Base-by-base conservation (phyloP, 64 coral and sea anemone genomes). In the Orbicella faveolata region DNA sequence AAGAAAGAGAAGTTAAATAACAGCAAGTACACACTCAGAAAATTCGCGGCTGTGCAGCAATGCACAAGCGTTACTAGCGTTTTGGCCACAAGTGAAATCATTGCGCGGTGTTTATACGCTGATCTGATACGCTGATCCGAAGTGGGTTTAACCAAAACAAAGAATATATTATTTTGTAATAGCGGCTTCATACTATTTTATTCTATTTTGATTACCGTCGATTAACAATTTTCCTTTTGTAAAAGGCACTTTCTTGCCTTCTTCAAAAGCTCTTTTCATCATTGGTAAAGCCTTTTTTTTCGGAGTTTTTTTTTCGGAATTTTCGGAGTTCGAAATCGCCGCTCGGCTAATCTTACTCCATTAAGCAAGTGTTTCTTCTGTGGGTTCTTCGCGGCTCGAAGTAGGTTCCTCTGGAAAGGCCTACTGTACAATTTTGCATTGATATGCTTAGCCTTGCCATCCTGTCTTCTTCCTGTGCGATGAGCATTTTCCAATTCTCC, bases 221-320 rank as follows among this genome's bases (percentile, higher is more conserved):
- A 75, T 25, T 4, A 75, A 75, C 17, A 75, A 17, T 14, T 75
- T 75, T 75, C 74, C 74, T 75, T 75, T 75, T 10, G 74, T 75
- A 13, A 75, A 75, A 7, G 35, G 36, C 7, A 75, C 74, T 36
- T 25, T 75, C 33, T 75, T 75, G 3, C 74, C 74, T 75, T 34
- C 33, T 1, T 44, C 74, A 41, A 75, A 75, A 36, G 74, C 74
- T 17, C 36, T 14, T 75, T 25, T 23, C 74, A 36, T 75, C 17
- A 35, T 21, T 35, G 74, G 74, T 0, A 75, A 34, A 6, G 74
- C 74, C 37, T 75, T 75, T n/a, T n/a, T 75, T 75, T 75, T 15
- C 33, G 25, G 17, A 39, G 34, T 75, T 75, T 75, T 75, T 75
- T 15, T n/a, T n/a, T n/a, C n/a, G n/a, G n/a, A n/a, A n/a, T 75